Evolutionary conservation across 2,113 vertebrate genomes (phyloP).

Genomic region (Lepus timidus): DNA sequence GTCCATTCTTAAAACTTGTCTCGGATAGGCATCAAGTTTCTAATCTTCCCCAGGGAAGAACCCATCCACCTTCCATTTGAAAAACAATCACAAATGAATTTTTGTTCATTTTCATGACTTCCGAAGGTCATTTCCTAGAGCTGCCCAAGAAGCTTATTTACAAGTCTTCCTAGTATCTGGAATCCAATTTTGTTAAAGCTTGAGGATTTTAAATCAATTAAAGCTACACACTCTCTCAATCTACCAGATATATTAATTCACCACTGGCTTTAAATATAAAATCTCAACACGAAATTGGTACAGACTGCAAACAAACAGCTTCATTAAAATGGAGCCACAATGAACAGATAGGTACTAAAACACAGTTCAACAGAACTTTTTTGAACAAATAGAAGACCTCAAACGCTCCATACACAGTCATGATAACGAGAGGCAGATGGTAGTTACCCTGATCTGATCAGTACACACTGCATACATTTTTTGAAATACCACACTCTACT

Average conservation of each 20-base stretch:
- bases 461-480: too few species aligned
- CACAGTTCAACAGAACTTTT: too few species aligned
- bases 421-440: too few species aligned
- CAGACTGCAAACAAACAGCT: slow-evolving; percentile 19
- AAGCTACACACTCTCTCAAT: background rate
- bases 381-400: too few species aligned
- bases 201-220: slow-evolving; percentile 12
- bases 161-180: background rate
- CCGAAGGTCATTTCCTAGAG: background rate
- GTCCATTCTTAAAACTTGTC: background rate
- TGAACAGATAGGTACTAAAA: background rate
- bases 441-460: too few species aligned
- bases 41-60: background rate
- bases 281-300: slow-evolving; percentile 25
- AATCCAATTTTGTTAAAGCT: background rate
- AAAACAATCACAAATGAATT: background rate
- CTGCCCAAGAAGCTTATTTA: background rate
- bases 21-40: background rate
- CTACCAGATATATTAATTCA: background rate
- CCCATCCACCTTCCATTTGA: background rate
- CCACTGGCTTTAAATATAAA: slow-evolving; percentile 28
- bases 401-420: too few species aligned
- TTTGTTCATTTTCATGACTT: slow-evolving; percentile 52
- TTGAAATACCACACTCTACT: too few species aligned
- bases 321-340: slow-evolving; percentile 52